These are phyloP conservation scores for Zaprionus africanus DNA, from an alignment of 1,140 invertebrate species.

Conservation along the genomic window DNA sequence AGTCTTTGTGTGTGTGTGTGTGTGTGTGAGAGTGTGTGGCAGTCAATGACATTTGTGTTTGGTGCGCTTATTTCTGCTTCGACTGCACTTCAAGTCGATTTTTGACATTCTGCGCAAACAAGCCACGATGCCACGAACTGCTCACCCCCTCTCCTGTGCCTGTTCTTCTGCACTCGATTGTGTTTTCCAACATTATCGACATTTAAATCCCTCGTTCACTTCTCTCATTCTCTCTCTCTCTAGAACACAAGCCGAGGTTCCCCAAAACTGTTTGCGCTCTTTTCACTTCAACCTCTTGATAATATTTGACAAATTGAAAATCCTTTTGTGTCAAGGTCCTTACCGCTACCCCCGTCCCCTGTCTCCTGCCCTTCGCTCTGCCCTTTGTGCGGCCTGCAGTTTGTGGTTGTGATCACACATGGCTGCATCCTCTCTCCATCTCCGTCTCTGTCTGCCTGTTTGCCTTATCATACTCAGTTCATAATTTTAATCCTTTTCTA, in stretches of 20 bases:
- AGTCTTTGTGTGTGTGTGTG: neutral
- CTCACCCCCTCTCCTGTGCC: neutral
- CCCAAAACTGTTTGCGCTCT: neutral
- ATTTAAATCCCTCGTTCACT: constrained; percentile 72
- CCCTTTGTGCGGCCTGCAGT: constrained; percentile 54
- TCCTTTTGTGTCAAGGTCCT: constrained; percentile 61
- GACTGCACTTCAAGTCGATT: constrained; percentile 70
- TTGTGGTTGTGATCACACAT: constrained; percentile 45
- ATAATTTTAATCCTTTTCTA: constrained; percentile 80
- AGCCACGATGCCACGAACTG: neutral
- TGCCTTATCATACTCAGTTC: constrained; percentile 71
- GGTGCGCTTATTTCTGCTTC: constrained; percentile 73
- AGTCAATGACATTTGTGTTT: constrained; percentile 49
- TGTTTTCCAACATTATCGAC: constrained; percentile 80
- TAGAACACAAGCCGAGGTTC: constrained; percentile 26
- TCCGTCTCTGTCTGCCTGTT: constrained; percentile 28
- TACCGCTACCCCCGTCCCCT: neutral
- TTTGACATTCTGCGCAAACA: constrained; percentile 70
- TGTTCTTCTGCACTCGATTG: constrained; percentile 26
- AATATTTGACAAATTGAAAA: constrained; percentile 79
- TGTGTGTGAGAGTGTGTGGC: constrained; percentile 17
- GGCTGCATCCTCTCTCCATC: constrained; percentile 32
- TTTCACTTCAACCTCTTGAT: constrained; percentile 60
- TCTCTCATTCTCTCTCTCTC: constrained; percentile 1
- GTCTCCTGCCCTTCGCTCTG: constrained; percentile 4